Evolutionary conservation across 2,113 vertebrate species (phyloP), one percentile per base, ranked within the genome.

Genomic region (Nycticebus coucang): DNA sequence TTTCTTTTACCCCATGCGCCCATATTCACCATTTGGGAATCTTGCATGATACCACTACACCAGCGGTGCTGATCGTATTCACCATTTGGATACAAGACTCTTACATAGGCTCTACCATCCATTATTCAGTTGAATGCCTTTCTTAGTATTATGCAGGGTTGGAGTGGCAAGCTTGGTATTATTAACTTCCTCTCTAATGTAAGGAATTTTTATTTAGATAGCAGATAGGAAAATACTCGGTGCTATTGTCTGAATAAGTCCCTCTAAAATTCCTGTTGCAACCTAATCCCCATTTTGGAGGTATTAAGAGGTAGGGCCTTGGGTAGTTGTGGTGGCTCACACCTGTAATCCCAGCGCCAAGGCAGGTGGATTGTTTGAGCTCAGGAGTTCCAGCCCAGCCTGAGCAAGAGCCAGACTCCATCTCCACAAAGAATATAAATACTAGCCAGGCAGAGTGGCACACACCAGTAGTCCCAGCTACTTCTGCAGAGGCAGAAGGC

Each of bases 21-120:
- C 0, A 10, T 33, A 50, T 30, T 69, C 85, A 59, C 50, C 62
- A 41, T 41, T 41, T 99, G 99, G 99, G 99, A 99, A 99, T 99
- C 99, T 99, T 99, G 99, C 99, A 99, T 99, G 99, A 99, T 99
- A 99, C 99, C 99, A 99, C 99, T 99, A 99, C 99, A 99, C 99
- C 99, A 99, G 99, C 99, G 99, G 99, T 99, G 99, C 99, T 2
- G 1, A 0, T 41, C 0, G 7, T 33, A 50, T 24, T 69, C 85
- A 59, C 50, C 62, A 85, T 85, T 35, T 66, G 78, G 71, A 80
- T 55, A 17, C 74, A 71, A 60, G 57, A 41, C 4, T 22, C 71
- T 80, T 14, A 13, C 6, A 4, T 19, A 72, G 35, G 26, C 4
- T 71, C 4, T 81, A n/a, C 41, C 22, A 60, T 72, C 19, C 21